Conservation (phyloP, 2,797 vertebrate genomes). For the Sternarchorhynchus goeldii region DNA sequence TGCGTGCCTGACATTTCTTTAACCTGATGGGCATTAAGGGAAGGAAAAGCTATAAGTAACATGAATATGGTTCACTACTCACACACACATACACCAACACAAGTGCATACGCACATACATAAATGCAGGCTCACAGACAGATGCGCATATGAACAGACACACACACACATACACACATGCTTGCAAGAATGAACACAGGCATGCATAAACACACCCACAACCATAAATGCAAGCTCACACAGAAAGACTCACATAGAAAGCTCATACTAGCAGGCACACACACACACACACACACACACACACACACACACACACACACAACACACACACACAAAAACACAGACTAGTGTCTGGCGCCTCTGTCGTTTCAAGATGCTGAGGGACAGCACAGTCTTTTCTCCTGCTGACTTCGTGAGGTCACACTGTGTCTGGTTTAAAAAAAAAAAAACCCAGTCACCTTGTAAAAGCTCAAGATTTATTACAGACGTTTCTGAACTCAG, state of each 20-base stretch:
- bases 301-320: conserved; percentile 9
- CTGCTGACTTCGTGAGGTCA: not conserved
- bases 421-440: not conserved
- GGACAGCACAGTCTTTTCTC: not conserved
- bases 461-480: conserved; percentile 10
- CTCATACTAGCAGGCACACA: not conserved
- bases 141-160: too few relatives aligned
- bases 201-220: too few relatives aligned
- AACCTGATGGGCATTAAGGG: too few relatives aligned
- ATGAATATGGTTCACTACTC: too few relatives aligned
- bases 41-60: too few relatives aligned
- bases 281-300: not conserved
- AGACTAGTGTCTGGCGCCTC: not conserved
- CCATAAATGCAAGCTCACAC: too few relatives aligned
- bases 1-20: too few relatives aligned
- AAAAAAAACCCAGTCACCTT: not conserved
- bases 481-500: not conserved
- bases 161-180: too few relatives aligned
- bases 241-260: not conserved
- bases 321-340: not conserved
- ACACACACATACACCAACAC: too few relatives aligned
- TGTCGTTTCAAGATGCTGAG: not conserved
- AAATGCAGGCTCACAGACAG: too few relatives aligned
- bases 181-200: too few relatives aligned
- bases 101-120: too few relatives aligned